phyloP scores from a whole-genome alignment of 2,113 vertebrate genomes.

The Solea senegalensis region DNA sequence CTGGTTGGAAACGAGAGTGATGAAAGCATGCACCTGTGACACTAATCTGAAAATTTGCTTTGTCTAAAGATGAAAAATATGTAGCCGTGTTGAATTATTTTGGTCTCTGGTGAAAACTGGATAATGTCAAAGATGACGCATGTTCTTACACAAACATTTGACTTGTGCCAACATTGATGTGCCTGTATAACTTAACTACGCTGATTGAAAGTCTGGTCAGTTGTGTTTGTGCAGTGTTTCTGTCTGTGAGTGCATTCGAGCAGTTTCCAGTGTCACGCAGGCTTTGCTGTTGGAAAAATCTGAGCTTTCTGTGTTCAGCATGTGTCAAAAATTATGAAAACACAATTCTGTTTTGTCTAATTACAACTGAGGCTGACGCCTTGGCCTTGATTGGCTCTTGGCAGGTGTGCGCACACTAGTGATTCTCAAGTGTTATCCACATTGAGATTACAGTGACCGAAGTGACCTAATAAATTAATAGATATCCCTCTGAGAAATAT shows the following conservation, averaged over 20 bases:
- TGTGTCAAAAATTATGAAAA: slow-evolving; percentile 11
- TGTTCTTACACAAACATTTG: slow-evolving; percentile 10
- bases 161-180: slow-evolving; percentile 2
- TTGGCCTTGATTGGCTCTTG: not conserved
- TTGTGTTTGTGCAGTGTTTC: not conserved
- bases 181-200: slow-evolving; percentile 17
- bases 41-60: not conserved
- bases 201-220: slow-evolving; percentile 1
- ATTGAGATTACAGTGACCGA: not conserved
- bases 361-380: not conserved
- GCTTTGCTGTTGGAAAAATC: slow-evolving; percentile 19
- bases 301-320: not conserved
- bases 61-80: not conserved
- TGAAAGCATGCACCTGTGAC: no score
- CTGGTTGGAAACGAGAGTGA: no score
- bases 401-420: not conserved
- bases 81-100: not conserved
- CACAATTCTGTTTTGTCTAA: slow-evolving; percentile 26
- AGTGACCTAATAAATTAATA: not conserved
- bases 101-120: slow-evolving; percentile 2
- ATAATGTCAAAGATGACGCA: slow-evolving; percentile 24
- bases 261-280: slow-evolving; percentile 2
- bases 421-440: not conserved
- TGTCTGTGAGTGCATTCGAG: slow-evolving; percentile 1
- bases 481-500: not conserved